phyloP scores from a whole-genome alignment of 2,797 vertebrate species.

The Onychomys torridus region DNA sequence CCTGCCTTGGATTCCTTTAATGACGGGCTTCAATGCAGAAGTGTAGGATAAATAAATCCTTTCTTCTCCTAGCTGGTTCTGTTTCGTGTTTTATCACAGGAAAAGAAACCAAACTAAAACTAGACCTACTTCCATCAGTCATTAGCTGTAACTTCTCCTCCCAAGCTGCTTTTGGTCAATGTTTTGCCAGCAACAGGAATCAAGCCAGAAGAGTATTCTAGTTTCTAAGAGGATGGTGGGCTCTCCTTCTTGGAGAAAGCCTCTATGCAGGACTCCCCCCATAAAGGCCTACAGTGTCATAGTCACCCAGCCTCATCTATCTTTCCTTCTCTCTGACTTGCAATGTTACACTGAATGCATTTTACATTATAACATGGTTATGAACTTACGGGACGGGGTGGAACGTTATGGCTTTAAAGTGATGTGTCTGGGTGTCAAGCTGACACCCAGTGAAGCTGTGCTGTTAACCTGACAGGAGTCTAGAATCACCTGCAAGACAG shows the following conservation, averaged over 20 bases:
- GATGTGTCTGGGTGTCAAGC: not conserved
- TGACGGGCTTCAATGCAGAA: not conserved
- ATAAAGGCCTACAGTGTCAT: not conserved
- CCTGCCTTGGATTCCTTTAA: not conserved
- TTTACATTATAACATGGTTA: not conserved
- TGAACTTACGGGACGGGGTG: not conserved
- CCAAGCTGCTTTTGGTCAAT: not conserved
- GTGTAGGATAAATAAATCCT: not conserved
- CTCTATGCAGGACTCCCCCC: not conserved
- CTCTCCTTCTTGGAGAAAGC: not conserved
- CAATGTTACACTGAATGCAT: not conserved
- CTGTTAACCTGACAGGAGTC: not conserved
- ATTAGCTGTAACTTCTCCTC: not conserved
- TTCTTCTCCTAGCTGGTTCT: not conserved
- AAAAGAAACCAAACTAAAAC: not conserved
- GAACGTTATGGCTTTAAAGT: not conserved
- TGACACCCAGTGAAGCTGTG: not conserved
- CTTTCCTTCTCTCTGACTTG: not conserved
- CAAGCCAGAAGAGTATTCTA: not conserved
- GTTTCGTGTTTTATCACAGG: not conserved
- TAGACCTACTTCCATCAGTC: not conserved
- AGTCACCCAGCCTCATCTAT: not conserved
- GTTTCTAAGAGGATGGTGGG: not conserved
- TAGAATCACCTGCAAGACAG: not conserved
- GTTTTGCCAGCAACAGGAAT: not conserved